Percentiles rank a stretch among this genome's conserved stretches.
These are phyloP conservation scores for Halyomorpha halys DNA, from an alignment of 1,140 invertebrate genomes.

Conservation along the genomic window DNA sequence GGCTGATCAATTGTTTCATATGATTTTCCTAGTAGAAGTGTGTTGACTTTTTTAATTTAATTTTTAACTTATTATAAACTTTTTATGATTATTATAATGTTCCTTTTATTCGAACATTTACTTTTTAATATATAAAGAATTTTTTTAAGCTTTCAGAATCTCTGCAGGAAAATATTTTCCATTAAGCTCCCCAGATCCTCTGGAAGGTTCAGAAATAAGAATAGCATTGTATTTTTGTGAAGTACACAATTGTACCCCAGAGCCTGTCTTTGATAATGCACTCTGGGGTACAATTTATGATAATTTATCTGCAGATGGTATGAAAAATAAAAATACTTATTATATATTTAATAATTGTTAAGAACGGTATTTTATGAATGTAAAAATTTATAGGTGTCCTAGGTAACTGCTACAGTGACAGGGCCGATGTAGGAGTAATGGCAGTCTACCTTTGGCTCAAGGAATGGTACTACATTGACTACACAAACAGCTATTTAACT, in stretches of 20 bases:
- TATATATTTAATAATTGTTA: too few relatives aligned
- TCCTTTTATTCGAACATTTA: too few relatives aligned
- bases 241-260: constrained; percentile 14
- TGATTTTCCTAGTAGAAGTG: too few relatives aligned
- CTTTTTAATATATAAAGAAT: not conserved
- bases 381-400: constrained; percentile 6
- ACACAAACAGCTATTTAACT: constrained; percentile 6
- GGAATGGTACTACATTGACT: constrained; percentile 15
- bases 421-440: constrained; percentile 20
- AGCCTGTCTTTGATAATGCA: constrained; percentile 7
- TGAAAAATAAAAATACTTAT: not conserved
- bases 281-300: constrained; percentile 9
- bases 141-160: constrained; percentile 18
- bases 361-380: too few relatives aligned
- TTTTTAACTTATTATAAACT: too few relatives aligned
- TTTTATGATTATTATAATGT: too few relatives aligned
- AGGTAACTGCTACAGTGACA: constrained; percentile 8
- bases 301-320: constrained; percentile 20
- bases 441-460: constrained; percentile 19
- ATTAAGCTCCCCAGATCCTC: constrained; percentile 7
- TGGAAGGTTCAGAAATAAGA: constrained; percentile 24
- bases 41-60: too few relatives aligned
- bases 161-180: constrained; percentile 20
- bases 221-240: constrained; percentile 16
- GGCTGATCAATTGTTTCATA: too few relatives aligned